These are phyloP conservation scores for Streptopelia turtur DNA, from an alignment of 2,797 vertebrate genomes.

Conservation along the genomic window DNA sequence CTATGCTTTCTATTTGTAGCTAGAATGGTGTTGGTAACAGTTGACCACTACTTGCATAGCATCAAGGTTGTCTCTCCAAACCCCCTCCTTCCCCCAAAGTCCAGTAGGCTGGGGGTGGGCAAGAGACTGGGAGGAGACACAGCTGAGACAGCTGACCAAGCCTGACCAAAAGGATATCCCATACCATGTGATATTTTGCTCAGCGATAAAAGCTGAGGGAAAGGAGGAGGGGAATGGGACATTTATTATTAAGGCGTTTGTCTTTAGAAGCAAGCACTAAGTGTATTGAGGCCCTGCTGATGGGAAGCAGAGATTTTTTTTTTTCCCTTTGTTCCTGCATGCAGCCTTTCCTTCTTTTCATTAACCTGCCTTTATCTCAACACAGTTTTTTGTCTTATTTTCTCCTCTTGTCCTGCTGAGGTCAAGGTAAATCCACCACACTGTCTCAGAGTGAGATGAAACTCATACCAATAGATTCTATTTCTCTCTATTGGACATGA, in stretches of 20 bases:
- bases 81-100: neutral
- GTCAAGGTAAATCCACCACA: neutral
- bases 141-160: neutral
- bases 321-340: neutral
- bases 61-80: neutral
- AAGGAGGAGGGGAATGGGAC: neutral
- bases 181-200: neutral
- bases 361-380: neutral
- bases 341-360: neutral
- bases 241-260: neutral
- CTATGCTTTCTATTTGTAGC: neutral
- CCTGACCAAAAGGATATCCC: neutral
- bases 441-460: neutral
- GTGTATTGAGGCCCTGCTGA: neutral
- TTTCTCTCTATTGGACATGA: neutral
- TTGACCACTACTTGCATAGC: neutral
- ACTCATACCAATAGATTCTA: neutral
- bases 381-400: neutral
- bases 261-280: fast-evolving
- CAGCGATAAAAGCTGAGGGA: neutral
- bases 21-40: neutral
- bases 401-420: neutral
- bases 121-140: neutral
- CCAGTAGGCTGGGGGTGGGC: neutral
- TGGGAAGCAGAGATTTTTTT: neutral